Evolutionary conservation across 2,888 invertebrate species (phyloP), one percentile per base, ranked within the genome.

Genomic region (Anodontia alba): DNA sequence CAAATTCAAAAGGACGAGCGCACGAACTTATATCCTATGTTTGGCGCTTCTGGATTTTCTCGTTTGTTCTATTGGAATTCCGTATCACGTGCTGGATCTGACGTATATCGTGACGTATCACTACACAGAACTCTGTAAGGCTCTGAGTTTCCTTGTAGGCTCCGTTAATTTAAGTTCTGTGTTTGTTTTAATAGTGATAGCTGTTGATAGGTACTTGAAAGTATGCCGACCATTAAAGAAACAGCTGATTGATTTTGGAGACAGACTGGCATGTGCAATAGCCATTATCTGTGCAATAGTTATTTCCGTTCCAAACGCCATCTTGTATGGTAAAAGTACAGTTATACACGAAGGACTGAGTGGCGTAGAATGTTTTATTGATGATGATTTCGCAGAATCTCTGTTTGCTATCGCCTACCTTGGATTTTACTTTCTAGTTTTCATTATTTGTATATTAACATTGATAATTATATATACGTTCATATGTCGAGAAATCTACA

Each of bases 271-370:
- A 0, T 88, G 88, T 75, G 0, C 79, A 2, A 67, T 88, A 12
- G 86, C 87, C 1, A 67, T 77, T 7, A 15, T 69, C 12, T 71
- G 71, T n/a, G 84, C 89, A 3, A 31, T 86, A 10, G n/a, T 87
- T 8, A 36, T 88, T 5, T 85, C 89, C 0, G 75, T 88, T 57
- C 88, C 90, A 20, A 86, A 90, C 57, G 83, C 81, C 0, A 42
- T 90, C 23, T 38, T 92, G 1, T 91, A 90, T 72, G 92, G 92
- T 7, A 69, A 83, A 1, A 81, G 88, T 68, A 76, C 89, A 20
- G 84, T 84, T 5, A n/a, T 2, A 7, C 10, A 8, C 15, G 76
- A 43, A 0, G 46, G 80, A 8, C 23, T 78, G 0, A 78, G 75
- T 23, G 91, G 90, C 0, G 78, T 76, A 1, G 88, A 88, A 72